Conservation (phyloP, 2,113 vertebrate genomes). For the Polypterus bichir region DNA sequence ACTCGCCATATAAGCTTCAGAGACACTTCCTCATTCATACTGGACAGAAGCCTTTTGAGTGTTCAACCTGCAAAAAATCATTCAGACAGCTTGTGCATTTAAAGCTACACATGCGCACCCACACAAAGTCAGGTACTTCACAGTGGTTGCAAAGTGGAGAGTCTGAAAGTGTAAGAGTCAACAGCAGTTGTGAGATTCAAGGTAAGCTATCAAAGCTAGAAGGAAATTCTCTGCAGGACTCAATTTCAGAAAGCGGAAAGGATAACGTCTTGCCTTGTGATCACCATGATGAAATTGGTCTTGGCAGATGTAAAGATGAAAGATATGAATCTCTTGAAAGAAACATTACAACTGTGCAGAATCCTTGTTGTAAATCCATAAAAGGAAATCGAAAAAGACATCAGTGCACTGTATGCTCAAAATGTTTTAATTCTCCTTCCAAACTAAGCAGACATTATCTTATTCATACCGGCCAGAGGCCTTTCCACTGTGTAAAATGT, state of each 20-base stretch:
- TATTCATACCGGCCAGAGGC: constrained; percentile 26
- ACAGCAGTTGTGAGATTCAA: too few relatives aligned
- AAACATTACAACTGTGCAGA: neutral
- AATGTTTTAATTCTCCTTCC: constrained; percentile 19
- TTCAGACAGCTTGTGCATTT: constrained; percentile 52
- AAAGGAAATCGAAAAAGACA: constrained; percentile 4
- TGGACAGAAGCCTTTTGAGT: constrained; percentile 51
- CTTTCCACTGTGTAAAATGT: constrained; percentile 22
- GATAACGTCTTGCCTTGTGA: neutral
- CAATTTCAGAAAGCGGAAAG: too few relatives aligned
- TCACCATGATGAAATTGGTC: neutral
- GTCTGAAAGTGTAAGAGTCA: too few relatives aligned
- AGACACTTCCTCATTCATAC: constrained; percentile 52
- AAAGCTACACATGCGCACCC: constrained; percentile 39
- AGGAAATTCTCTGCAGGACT: too few relatives aligned
- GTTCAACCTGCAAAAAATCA: constrained; percentile 47
- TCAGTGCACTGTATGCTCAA: constrained; percentile 16
- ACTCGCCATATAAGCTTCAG: constrained; percentile 49
- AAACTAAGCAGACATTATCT: constrained; percentile 25
- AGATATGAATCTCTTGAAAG: neutral
- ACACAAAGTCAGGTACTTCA: neutral
- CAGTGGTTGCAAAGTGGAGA: too few relatives aligned
- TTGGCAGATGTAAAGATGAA: neutral
- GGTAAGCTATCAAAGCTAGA: too few relatives aligned
- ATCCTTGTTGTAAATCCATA: neutral